Evolutionary conservation across 2,113 vertebrate species (phyloP).

Genomic region (Pomatorhinus ruficollis): DNA sequence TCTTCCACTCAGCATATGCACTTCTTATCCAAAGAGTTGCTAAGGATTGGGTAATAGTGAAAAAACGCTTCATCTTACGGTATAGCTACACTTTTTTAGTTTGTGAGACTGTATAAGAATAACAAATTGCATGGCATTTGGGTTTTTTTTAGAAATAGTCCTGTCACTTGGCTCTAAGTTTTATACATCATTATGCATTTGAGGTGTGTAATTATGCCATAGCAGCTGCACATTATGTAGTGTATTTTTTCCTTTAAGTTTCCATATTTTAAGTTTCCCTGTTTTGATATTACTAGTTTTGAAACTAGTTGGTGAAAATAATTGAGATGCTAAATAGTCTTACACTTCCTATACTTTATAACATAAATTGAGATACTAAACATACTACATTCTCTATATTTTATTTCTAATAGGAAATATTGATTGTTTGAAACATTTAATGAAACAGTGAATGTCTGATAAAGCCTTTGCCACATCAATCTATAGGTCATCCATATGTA

Average conservation of each 20-base stretch:
- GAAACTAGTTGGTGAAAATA: neutral
- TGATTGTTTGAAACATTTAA: neutral
- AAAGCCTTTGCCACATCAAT: neutral
- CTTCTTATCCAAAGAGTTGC: neutral
- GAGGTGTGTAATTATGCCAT: neutral
- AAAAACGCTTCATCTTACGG: neutral
- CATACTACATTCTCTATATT: neutral
- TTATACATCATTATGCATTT: neutral
- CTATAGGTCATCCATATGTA: neutral
- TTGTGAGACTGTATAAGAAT: neutral
- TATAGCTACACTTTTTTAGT: neutral
- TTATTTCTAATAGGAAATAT: neutral
- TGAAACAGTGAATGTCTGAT: neutral
- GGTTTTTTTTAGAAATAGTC: neutral
- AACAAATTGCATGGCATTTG: neutral
- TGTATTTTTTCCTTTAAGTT: neutral
- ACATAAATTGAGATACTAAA: neutral
- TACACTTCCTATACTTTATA: neutral
- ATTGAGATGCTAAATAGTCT: neutral
- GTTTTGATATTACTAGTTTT: neutral
- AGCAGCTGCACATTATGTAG: neutral
- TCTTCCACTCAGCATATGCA: neutral
- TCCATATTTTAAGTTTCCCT: neutral
- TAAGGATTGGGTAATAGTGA: neutral
- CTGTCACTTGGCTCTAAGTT: neutral